Evolutionary conservation across 2,797 vertebrate species (phyloP).

Genomic region (Sebastes goodei): DNA sequence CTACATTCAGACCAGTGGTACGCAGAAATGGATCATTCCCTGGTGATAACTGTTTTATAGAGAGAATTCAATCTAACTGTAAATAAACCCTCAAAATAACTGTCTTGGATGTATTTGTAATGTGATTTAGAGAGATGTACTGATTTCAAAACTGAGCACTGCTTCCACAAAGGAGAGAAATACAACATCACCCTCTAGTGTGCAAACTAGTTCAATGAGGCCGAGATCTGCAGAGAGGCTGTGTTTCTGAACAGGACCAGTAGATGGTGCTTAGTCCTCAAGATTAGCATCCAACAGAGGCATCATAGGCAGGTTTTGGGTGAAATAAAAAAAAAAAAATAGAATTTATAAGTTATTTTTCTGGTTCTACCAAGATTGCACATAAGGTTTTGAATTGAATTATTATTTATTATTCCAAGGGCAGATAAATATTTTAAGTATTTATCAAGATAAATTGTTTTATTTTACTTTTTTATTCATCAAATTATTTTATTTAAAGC

Average conservation of each 20-base stretch:
- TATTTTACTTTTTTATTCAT: not conserved
- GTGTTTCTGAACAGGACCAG: constrained; percentile 23
- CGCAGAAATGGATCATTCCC: not conserved
- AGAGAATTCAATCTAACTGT: not conserved
- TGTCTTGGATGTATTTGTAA: not conserved
- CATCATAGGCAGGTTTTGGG: too few relatives aligned
- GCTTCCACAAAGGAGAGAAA: not conserved
- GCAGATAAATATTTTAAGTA: not conserved
- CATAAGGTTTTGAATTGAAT: not conserved
- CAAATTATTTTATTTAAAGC: not conserved
- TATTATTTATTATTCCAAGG: not conserved
- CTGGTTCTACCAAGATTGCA: not conserved
- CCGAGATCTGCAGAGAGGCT: not conserved
- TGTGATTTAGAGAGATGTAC: not conserved
- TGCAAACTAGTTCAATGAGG: not conserved
- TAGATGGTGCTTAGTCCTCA: constrained; percentile 57
- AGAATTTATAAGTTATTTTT: not conserved
- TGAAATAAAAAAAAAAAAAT: not conserved
- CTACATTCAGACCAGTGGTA: not conserved
- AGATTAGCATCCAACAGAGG: not conserved
- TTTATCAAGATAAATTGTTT: not conserved
- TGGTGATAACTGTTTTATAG: not conserved
- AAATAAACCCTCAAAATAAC: not conserved
- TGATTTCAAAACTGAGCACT: not conserved
- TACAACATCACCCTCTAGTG: constrained; percentile 65